Evolutionary conservation across 2,888 invertebrate genomes (phyloP).

Genomic region (Adineta ricciae): DNA sequence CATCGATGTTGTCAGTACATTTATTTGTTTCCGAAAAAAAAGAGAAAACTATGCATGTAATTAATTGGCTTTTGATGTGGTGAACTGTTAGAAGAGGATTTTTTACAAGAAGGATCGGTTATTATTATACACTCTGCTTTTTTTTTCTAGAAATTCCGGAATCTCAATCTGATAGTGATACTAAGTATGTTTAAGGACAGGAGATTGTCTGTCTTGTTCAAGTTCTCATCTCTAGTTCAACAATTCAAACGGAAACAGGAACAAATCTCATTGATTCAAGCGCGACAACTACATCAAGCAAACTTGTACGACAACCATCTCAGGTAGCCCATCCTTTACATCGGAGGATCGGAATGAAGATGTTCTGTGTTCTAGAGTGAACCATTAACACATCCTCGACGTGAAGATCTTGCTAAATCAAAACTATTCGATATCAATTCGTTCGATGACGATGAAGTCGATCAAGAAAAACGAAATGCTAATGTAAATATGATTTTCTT

Average conservation of each 20-base stretch:
- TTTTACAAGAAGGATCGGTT: not conserved
- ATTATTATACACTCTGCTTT: not conserved
- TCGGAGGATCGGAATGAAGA: too few relatives aligned
- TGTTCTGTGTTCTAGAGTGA: not conserved
- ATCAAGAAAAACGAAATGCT: not conserved
- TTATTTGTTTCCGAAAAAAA: not conserved
- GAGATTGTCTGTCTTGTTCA: not conserved
- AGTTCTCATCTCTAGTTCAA: not conserved
- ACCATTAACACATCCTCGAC: not conserved
- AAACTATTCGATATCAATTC: constrained; percentile 4
- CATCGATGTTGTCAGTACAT: not conserved
- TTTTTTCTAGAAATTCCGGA: not conserved
- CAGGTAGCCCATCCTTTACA: not conserved
- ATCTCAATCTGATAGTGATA: constrained; percentile 18
- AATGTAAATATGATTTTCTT: not conserved
- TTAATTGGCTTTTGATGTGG: not conserved
- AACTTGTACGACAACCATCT: not conserved
- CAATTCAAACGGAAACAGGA: not conserved
- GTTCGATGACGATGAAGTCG: constrained; percentile 13
- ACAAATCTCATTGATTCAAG: not conserved
- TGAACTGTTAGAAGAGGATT: not conserved
- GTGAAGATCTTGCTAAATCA: not conserved
- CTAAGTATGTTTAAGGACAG: not conserved
- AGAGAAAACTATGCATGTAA: not conserved
- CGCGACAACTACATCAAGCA: not conserved